phyloP scores from a whole-genome alignment of 2,888 invertebrate species.

The Pachycephus smyrnensis region DNA sequence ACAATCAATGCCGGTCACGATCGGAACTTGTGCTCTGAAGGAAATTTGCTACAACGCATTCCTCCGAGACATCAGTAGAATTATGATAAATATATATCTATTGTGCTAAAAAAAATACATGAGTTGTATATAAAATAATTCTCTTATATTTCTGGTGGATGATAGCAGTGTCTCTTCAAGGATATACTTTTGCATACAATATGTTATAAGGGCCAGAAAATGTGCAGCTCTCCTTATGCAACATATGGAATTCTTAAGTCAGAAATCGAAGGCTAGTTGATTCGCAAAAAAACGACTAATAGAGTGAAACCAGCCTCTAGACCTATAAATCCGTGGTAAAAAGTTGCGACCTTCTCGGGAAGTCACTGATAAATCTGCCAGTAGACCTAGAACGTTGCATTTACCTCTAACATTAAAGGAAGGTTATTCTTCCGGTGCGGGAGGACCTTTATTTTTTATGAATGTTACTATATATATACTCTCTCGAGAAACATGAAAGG shows the following conservation, averaged over 20 bases:
- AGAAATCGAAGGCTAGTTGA: constrained; percentile 5
- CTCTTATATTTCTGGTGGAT: background rate
- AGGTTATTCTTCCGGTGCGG: background rate
- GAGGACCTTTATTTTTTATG: background rate
- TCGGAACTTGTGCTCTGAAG: background rate
- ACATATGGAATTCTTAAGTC: background rate
- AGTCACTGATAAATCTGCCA: background rate
- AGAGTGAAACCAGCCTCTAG: constrained; percentile 15
- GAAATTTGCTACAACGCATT: background rate
- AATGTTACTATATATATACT: background rate
- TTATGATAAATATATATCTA: background rate
- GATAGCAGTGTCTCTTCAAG: background rate
- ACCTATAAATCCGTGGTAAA: constrained; percentile 6
- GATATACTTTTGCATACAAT: background rate
- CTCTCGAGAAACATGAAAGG: background rate
- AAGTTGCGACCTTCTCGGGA: constrained; percentile 12
- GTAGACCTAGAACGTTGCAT: background rate
- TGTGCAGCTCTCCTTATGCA: constrained; percentile 1
- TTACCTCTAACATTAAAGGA: background rate
- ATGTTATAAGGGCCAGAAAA: background rate
- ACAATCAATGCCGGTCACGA: background rate
- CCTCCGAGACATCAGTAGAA: background rate
- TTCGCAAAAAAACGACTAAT: constrained; percentile 6
- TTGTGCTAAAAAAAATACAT: background rate
- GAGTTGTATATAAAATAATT: background rate